Conservation (phyloP, 2,113 vertebrate genomes). For the Nettapus auritus region DNA sequence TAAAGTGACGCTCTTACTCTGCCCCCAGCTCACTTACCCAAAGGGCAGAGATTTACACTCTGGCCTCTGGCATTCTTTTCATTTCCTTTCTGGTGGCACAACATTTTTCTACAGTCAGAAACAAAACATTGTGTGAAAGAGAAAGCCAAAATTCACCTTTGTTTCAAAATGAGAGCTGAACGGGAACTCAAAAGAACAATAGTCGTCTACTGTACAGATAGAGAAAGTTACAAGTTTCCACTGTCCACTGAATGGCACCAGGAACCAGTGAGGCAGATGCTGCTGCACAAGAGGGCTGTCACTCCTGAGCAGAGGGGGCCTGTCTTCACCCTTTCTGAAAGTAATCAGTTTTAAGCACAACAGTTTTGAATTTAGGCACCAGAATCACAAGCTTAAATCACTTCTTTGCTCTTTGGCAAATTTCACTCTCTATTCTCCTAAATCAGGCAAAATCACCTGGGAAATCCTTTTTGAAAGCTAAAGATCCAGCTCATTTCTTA, state of each 20-base stretch:
- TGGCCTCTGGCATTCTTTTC: not conserved
- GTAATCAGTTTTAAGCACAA: not conserved
- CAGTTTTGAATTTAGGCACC: not conserved
- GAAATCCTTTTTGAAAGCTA: not conserved
- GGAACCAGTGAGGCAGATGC: not conserved
- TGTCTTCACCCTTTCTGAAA: not conserved
- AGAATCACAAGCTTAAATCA: not conserved
- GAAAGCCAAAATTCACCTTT: not conserved
- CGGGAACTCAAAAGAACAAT: not conserved
- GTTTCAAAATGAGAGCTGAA: not conserved
- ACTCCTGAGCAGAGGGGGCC: not conserved
- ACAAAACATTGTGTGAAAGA: not conserved
- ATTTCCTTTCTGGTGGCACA: not conserved
- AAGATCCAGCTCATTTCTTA: not conserved
- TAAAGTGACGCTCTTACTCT: not conserved
- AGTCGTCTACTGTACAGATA: not conserved
- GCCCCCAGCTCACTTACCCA: not conserved
- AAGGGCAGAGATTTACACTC: not conserved
- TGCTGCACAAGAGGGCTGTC: not conserved
- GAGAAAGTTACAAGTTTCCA: rapidly evolving
- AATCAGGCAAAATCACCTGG: not conserved
- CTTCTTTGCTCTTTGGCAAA: not conserved
- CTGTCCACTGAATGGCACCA: not conserved
- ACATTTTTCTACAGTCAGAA: not conserved
- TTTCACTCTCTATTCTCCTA: not conserved